Base-by-base conservation (phyloP, 2,888 invertebrate genomes). In the Rutpela maculata region DNA sequence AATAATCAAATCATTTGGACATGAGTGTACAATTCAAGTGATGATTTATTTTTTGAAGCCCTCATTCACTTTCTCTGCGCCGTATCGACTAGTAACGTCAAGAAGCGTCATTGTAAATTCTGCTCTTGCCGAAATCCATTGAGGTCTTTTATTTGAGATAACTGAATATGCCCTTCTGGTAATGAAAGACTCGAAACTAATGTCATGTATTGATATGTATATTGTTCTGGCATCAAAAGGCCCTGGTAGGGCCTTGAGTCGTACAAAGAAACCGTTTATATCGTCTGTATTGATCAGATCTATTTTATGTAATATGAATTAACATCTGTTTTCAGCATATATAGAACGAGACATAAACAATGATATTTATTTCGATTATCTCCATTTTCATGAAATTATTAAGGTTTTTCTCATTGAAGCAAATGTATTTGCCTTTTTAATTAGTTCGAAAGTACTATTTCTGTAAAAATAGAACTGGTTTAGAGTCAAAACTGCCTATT, bases 161-260 rank as follows among this genome's bases (percentile, higher is more conserved):
- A 91, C 72, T 96, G 95, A 55, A 95, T 91, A 59, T 92, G 91
- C 2, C 93, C 93, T 43, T 86, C 83, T 9, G 85, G 75, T 56
- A 97, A 92, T 70, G 94, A 94, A 73, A 96, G 91, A 87, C 96
- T 95, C 26, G 97, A 95, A 0, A 97, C 96, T 85, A 99, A 94
- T 0, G 98, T 96, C 84, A 99, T 95, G 89, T 97, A 99, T 90
- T 98, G 98, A 91, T 95, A 98, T 43, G 97, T 97, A 88, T 96
- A 96, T 70, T 96, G 95, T 65, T 96, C 93, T 0, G 99, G 98
- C 85, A 93, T 93, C 63, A 93, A 93, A 71, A 94, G 91, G 85
- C 99, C 99, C 31, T 93, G 91, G 84, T 91, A 89, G 88, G 96
- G 95, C n/a, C 93, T 92, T 26, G 93, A 90, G 56, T 93, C 93